These are phyloP conservation scores for Chrysopa pallens DNA, from an alignment of 1,140 invertebrate genomes.

Conservation along the genomic window DNA sequence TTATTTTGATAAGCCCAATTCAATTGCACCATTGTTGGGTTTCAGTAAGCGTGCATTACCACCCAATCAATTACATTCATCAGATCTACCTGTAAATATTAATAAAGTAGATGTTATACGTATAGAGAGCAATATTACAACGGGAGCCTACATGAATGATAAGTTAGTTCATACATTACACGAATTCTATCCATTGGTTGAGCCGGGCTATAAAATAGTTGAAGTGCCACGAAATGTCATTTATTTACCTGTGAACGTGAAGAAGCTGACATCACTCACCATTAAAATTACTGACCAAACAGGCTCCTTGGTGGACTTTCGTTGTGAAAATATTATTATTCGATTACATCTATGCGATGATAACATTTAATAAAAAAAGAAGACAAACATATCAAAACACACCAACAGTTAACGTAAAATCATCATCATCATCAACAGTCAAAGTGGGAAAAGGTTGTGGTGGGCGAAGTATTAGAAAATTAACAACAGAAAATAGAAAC, in stretches of 20 bases:
- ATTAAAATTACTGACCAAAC: constrained; percentile 10
- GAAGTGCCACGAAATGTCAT: constrained; percentile 14
- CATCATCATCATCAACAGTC: too few relatives aligned
- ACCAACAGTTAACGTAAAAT: too few relatives aligned
- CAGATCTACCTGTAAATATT: too few relatives aligned
- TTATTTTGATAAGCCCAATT: constrained; percentile 7
- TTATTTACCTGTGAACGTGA: constrained; percentile 15
- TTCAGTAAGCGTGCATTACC: neutral
- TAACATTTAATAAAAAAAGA: too few relatives aligned
- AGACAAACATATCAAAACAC: too few relatives aligned
- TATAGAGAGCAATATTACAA: constrained; percentile 5
- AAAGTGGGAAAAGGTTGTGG: too few relatives aligned
- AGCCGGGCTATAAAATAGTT: constrained; percentile 13
- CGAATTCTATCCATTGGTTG: constrained; percentile 12
- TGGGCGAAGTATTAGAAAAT: too few relatives aligned
- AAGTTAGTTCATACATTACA: constrained; percentile 12
- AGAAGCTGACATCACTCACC: constrained; percentile 8
- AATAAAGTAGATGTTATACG: too few relatives aligned
- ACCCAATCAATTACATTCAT: too few relatives aligned
- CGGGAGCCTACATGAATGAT: constrained; percentile 13
- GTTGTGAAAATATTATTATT: constrained; percentile 7
- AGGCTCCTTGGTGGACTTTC: too few relatives aligned
- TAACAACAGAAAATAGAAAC: too few relatives aligned
- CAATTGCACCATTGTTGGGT: constrained; percentile 7
- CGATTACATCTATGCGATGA: too few relatives aligned